Evolutionary conservation across 2,888 invertebrate species (phyloP), one percentile per base, ranked within the genome.

Genomic region (Hipparchia sbordonii): DNA sequence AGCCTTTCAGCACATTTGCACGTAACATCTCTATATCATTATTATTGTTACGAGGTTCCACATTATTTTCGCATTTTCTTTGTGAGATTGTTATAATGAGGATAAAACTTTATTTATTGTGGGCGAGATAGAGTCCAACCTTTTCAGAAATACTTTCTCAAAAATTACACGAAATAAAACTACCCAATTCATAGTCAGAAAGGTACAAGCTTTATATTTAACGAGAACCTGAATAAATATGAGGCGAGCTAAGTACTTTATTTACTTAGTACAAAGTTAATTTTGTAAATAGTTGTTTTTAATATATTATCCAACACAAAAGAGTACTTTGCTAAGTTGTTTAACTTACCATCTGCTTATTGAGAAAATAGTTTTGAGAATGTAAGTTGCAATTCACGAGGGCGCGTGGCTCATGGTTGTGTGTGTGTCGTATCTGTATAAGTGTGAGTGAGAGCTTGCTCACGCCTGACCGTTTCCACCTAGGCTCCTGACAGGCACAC

Each of bases 31-130:
- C 60, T 54, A 61, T 33, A 52, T 74, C 60, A 66, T 69, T 68
- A 72, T 72, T 67, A 72, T 71, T 67, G 57, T 56, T 57, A 67
- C 67, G 23, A 45, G 56, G 13, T 57, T 67, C 46, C 67, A 67
- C 72, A 62, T 72, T 72, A 62, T 72, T 72, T 72, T 72, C 72
- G 54, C 67, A 63, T 67, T 67, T 61, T 62, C 67, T 72, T 72
- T 72, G 67, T 67, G 61, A 62, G 62, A 62, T 62, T 33, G 61
- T 13, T 67, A 57, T 72, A 72, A 68, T 67, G 67, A 68, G 68
- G 62, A 67, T 72, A 72, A 62, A 72, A 72, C 57, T 56, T 62
- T 13, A 69, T 69, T 70, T 65, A 65, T 65, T 65, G 10, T 23
- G 12, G 6, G 12, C 65, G 33, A 65, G 65, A 65, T 52, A 65